Percentiles rank a stretch among this genome's conserved stretches.
phyloP scores from a whole-genome alignment of 2,888 invertebrate species.

The Amphipyra berbera region DNA sequence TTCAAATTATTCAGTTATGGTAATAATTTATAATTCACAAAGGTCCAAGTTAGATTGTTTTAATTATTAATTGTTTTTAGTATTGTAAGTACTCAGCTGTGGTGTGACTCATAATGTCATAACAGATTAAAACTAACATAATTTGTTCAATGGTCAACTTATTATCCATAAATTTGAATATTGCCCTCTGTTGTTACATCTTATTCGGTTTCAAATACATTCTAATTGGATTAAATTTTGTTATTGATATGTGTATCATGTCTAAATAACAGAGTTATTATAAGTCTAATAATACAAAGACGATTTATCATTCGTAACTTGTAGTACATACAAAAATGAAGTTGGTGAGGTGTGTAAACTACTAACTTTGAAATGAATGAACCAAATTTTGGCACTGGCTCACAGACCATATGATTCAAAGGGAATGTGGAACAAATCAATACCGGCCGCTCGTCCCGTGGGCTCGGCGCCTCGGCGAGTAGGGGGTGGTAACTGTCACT shows the following conservation, averaged over 20 bases:
- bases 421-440: constrained; percentile 85
- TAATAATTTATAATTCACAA: background rate
- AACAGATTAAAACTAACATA: constrained; percentile 9
- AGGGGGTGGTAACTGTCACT: constrained; percentile 85
- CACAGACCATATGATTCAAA: constrained; percentile 76
- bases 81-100: background rate
- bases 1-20: background rate
- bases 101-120: constrained; percentile 28
- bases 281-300: constrained; percentile 14
- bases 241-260: constrained; percentile 35
- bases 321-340: background rate
- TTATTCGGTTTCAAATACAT: constrained; percentile 47
- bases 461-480: constrained; percentile 56
- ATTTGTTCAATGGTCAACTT: constrained; percentile 9
- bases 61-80: constrained; percentile 23
- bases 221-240: constrained; percentile 55
- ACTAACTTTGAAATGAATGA: constrained; percentile 38
- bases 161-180: background rate
- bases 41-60: background rate
- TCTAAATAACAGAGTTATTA: constrained; percentile 18
- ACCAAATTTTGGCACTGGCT: constrained; percentile 54
- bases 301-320: constrained; percentile 1
- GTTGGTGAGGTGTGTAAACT: constrained; percentile 9
- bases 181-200: constrained; percentile 10
- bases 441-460: constrained; percentile 78